These are phyloP conservation scores for Eurystomus glaucurus DNA, from an alignment of 2,797 vertebrate species.

Conservation along the genomic window DNA sequence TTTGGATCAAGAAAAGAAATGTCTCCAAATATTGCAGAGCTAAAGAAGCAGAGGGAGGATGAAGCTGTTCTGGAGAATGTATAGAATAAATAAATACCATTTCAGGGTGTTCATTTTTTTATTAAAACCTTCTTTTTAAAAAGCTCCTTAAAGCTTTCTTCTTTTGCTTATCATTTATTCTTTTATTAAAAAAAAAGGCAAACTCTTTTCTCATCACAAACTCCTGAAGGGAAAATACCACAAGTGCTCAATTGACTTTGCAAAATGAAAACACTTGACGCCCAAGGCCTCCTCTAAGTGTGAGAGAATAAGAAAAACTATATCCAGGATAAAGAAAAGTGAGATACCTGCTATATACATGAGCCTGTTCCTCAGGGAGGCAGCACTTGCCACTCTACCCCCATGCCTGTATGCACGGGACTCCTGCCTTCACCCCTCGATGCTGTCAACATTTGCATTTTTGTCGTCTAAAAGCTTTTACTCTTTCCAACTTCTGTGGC, in stretches of 20 bases:
- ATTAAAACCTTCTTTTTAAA: background rate
- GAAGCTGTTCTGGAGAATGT: background rate
- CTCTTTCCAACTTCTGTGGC: background rate
- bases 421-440: background rate
- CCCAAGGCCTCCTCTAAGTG: background rate
- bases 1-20: background rate
- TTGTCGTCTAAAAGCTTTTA: background rate
- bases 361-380: background rate
- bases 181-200: background rate
- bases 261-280: background rate
- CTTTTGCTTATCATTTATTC: background rate
- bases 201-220: background rate
- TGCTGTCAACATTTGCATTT: background rate
- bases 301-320: background rate
- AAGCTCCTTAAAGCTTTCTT: background rate
- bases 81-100: background rate
- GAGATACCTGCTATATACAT: background rate
- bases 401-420: background rate
- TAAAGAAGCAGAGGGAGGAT: background rate
- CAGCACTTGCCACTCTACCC: background rate
- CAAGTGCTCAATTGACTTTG: background rate
- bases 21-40: background rate
- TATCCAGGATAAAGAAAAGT: background rate
- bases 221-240: background rate
- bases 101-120: background rate